Evolutionary conservation across 1,140 invertebrate genomes (phyloP), one percentile per base, ranked within the genome.

Genomic region (Nasonia vitripennis): DNA sequence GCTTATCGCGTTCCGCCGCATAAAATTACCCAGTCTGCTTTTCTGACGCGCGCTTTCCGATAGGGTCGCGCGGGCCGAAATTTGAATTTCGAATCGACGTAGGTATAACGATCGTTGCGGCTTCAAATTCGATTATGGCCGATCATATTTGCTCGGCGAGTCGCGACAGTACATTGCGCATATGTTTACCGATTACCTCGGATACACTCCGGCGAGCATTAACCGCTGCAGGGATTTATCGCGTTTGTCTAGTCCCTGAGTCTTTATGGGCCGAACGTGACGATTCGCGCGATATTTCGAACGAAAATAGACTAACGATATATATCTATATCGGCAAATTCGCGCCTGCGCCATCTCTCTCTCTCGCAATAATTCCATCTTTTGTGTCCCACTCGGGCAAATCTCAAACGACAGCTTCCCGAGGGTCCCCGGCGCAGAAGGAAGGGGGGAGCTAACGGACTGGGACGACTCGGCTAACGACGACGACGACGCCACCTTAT

Each of bases 401-500:
- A 79, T 79, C 27, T 67, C 5, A 70, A 34, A 70, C 62, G 67
- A 62, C n/a, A 45, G 37, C 12, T 70, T 80, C 62, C 41, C 6
- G 10, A 20, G 79, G 14, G 34, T 11, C 14, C 17, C 20, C 20
- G 4, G 11, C 48, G 12, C 48, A n/a, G 17, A 62, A 62, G 55
- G 55, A 62, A 62, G 55, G 3, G 6, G 3, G 20, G 20, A n/a
- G 55, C 55, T 62, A 62, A 62, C 55, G 17, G 55, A n/a, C 51
- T 55, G 51, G 51, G 51, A 55, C 51, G 51, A 55, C 55, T 62
- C 55, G 20, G 78, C 67, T 71, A 81, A 73, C 79, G 48, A 82
- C 81, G 31, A 20, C 23, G 14, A 10, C 34, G 41, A 78, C n/a
- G 70, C n/a, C 74, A 23, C 55, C 74, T 83, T 83, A 83, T 83